Evolutionary conservation across 2,113 vertebrate species (phyloP), one percentile per base, ranked within the genome.

Genomic region (Craseonycteris thonglongyai): DNA sequence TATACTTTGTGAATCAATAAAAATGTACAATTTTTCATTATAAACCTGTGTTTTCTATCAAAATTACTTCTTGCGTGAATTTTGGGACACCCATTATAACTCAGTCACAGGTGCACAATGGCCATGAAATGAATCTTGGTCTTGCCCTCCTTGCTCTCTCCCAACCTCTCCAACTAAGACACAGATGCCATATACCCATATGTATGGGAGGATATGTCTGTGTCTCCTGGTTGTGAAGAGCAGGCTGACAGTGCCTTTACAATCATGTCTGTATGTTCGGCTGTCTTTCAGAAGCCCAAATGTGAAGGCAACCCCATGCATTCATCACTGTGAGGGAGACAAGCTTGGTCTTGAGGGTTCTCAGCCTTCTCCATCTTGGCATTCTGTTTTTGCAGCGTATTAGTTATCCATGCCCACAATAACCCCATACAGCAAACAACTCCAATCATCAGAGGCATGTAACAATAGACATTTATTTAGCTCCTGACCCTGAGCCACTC

Each of bases 161-260:
- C 42, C 6, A 40, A 1, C 3, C 12, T 28, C 40, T 47, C 26
- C 16, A n/a, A 16, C 3, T 13, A 68, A 74, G 65, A 54, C n/a
- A 38, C 21, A 75, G 33, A 40, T 15, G 33, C 2, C 24, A 35
- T 16, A 18, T 33, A 4, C 9, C 30, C 18, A 7, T 19, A n/a
- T 45, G 18, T 54, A 16, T 14, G 19, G 6, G 28, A 58, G 14
- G 18, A 35, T 8, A 24, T 0, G 0, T 6, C 5, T 0, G 13
- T 54, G 76, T 84, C 35, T 45, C 18, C 16, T n/a, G 42, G 22
- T n/a, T 7, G 21, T 4, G 5, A 54, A 40, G 65, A 72, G 24
- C 33, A 66, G 58, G 47, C 21, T 7, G 22, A 18, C 16, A 51
- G 4, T 1, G 47, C 7, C 19, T 10, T 42, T 63, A 40, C 2